Conservation (phyloP, 2,797 vertebrate genomes). For the Thunnus albacares region DNA sequence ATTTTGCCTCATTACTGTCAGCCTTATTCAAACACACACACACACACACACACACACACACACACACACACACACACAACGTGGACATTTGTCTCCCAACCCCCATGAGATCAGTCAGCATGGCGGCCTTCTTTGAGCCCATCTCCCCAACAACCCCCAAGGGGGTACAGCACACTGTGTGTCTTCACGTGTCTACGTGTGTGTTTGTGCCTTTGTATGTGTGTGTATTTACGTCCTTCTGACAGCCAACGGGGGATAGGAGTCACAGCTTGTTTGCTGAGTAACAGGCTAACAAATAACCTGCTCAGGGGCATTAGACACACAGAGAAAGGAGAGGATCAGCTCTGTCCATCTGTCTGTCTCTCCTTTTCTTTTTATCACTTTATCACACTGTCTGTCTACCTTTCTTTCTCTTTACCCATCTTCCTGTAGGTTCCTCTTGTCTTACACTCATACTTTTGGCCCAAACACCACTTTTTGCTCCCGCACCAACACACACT, state of each 20-base stretch:
- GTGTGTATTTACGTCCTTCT: conserved; percentile 47
- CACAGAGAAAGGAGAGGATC: conserved; percentile 42
- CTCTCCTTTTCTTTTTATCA: background rate
- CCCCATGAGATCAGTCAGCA: conserved; percentile 55
- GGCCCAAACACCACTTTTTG: background rate
- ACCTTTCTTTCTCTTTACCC: background rate
- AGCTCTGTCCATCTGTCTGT: conserved; percentile 30
- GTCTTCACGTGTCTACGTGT: conserved; percentile 15
- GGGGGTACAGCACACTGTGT: conserved; percentile 26
- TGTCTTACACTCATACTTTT: background rate
- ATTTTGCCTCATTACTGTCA: conserved; percentile 55
- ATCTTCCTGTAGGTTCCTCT: background rate
- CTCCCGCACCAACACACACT: conserved; percentile 4
- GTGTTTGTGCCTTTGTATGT: conserved; percentile 35
- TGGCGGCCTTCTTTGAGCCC: conserved; percentile 37
- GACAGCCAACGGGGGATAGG: conserved; percentile 56
- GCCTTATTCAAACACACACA: conserved; percentile 23
- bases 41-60: conserved; percentile 28
- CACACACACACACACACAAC: conserved; percentile 6
- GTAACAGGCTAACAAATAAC: conserved; percentile 81
- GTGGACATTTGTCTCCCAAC: conserved; percentile 43
- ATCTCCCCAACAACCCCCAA: conserved; percentile 39
- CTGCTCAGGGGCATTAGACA: conserved; percentile 71
- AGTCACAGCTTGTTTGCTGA: conserved; percentile 75
- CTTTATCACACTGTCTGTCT: background rate